These are phyloP conservation scores for Platorchestia sp. DNA, from an alignment of 1,140 invertebrate genomes.

Conservation along the genomic window DNA sequence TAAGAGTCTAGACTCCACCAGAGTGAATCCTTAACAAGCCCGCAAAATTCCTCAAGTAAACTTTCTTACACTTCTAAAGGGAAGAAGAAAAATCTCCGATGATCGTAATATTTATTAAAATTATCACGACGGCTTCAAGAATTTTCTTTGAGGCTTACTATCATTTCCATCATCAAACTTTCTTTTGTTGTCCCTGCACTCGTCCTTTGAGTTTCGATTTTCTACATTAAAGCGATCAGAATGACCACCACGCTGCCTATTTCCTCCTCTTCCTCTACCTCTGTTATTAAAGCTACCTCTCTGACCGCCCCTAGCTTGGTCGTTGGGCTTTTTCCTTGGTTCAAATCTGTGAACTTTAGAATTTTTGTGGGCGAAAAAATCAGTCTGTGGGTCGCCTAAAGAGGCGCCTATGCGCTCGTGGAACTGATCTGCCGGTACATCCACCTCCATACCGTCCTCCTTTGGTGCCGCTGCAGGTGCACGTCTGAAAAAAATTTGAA, in stretches of 20 bases:
- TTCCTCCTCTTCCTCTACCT: not conserved
- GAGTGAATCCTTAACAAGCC: not conserved
- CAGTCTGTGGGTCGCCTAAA: not conserved
- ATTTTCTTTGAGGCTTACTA: slow-evolving; percentile 17
- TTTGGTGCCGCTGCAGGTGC: not conserved
- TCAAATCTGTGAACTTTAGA: slow-evolving; percentile 37
- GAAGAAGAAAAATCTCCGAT: not conserved
- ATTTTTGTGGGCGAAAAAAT: not conserved
- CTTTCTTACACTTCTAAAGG: not conserved
- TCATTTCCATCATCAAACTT: not conserved
- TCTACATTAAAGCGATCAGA: not conserved
- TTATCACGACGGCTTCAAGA: slow-evolving; percentile 13
- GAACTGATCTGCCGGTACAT: slow-evolving; percentile 58
- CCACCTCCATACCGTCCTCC: slow-evolving; percentile 57
- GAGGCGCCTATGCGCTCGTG: not conserved
- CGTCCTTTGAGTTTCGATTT: not conserved
- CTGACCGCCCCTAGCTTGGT: not conserved
- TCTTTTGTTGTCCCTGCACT: not conserved
- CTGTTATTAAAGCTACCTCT: slow-evolving; percentile 41
- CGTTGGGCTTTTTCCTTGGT: not conserved
- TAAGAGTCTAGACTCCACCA: too few species aligned
- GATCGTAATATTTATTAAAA: not conserved
- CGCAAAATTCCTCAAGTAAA: not conserved
- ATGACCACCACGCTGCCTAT: not conserved
- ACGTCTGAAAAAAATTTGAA: not conserved